These are phyloP conservation scores for Tyto alba DNA, from an alignment of 2,113 vertebrate species.

Conservation along the genomic window DNA sequence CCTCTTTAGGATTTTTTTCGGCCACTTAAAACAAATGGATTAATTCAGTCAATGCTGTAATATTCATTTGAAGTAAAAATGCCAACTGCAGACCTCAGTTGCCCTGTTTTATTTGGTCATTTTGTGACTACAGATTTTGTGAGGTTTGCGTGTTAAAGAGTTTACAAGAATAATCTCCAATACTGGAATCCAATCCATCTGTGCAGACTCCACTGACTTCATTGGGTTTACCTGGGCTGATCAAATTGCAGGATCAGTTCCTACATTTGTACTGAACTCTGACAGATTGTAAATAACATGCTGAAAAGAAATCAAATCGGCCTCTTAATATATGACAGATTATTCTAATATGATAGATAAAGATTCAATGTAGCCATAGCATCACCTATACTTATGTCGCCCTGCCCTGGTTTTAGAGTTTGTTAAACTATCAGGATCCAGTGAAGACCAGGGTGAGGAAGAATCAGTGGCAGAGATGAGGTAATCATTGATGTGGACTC, in stretches of 20 bases:
- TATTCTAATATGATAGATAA: neutral
- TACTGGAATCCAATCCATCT: neutral
- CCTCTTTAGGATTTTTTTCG: neutral
- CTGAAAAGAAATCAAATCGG: neutral
- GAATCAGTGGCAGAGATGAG: neutral
- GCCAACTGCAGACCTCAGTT: neutral
- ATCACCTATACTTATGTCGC: neutral
- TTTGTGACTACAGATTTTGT: neutral
- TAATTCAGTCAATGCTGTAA: neutral
- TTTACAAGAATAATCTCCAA: neutral
- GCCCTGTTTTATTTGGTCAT: neutral
- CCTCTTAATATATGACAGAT: neutral
- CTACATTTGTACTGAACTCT: neutral
- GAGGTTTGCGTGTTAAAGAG: neutral
- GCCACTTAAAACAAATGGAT: neutral
- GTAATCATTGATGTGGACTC: neutral
- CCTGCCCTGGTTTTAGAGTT: neutral
- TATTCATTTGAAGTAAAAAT: neutral
- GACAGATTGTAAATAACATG: constrained; percentile 12
- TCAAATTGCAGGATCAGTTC: constrained; percentile 35
- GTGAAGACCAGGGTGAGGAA: neutral
- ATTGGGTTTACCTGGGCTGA: neutral
- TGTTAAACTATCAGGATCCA: neutral
- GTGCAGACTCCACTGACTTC: neutral
- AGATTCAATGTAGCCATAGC: neutral